Evolutionary conservation across 2,797 vertebrate genomes (phyloP).

Genomic region (Aplochiton taeniatus): DNA sequence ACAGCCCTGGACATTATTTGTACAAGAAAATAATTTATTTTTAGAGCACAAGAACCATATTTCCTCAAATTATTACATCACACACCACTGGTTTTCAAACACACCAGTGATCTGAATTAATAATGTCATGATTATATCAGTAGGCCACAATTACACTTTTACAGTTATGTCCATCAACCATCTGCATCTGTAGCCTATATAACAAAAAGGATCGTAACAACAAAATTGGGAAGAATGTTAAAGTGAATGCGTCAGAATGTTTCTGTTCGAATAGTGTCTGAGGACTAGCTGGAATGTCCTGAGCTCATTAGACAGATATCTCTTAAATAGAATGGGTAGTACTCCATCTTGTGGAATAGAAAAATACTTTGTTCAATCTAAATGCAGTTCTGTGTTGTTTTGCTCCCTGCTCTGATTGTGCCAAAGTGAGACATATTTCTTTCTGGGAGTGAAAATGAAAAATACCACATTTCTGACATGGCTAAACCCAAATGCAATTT

Average conservation of each 20-base stretch:
- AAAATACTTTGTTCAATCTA: not conserved
- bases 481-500: not conserved
- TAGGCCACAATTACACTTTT: conserved; percentile 25
- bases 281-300: too few relatives aligned
- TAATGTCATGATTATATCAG: conserved; percentile 29
- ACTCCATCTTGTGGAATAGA: not conserved
- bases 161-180: not conserved
- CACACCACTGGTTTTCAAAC: conserved; percentile 62
- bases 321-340: not conserved
- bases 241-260: conserved; percentile 5
- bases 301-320: not conserved
- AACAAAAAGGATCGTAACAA: conserved; percentile 28
- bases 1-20: conserved; percentile 33
- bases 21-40: conserved; percentile 85
- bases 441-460: too few relatives aligned
- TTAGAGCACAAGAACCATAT: conserved; percentile 72
- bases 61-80: conserved; percentile 68
- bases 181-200: conserved; percentile 2
- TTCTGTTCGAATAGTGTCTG: not conserved
- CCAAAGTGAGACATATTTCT: too few relatives aligned
- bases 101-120: conserved; percentile 58
- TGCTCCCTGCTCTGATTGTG: not conserved
- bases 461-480: too few relatives aligned
- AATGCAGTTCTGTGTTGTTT: too few relatives aligned
- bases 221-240: conserved; percentile 43